Conservation (phyloP, 2,797 vertebrate genomes). For the Zenarchopterus dispar region DNA sequence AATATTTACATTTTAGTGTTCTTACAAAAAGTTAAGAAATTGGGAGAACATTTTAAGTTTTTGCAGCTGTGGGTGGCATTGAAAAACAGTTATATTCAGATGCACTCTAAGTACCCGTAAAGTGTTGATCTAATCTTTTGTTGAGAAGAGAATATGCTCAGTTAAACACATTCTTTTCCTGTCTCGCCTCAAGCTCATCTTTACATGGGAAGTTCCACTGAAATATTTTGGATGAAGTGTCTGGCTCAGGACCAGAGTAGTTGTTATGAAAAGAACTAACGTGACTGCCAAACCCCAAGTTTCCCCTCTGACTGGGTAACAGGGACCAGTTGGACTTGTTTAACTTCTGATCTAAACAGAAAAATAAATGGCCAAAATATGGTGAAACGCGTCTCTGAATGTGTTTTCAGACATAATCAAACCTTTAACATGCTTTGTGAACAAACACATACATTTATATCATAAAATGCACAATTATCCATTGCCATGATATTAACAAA, state of each 20-base stretch:
- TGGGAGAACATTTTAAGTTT: background rate
- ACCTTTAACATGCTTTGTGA: too few species aligned
- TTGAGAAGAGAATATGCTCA: background rate
- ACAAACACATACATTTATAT: background rate
- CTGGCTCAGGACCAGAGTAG: conserved; percentile 9
- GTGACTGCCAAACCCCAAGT: background rate
- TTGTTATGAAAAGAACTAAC: background rate
- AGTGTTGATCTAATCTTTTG: background rate
- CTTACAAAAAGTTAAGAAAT: background rate
- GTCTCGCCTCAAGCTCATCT: background rate
- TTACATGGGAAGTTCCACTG: background rate
- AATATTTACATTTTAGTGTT: background rate
- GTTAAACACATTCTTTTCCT: background rate
- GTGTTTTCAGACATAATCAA: too few species aligned
- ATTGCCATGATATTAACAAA: too few species aligned
- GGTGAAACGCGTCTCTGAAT: too few species aligned
- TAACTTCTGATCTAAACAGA: background rate
- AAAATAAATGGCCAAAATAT: conserved; percentile 1
- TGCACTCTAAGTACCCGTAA: background rate
- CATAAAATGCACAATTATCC: background rate
- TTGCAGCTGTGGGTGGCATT: background rate
- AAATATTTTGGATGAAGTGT: conserved; percentile 1
- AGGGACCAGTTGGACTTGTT: background rate
- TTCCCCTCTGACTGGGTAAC: background rate
- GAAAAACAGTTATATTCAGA: too few species aligned